A percentile compares a stretch with the other conserved stretches of the same genome.
phyloP scores from a whole-genome alignment of 1,140 invertebrate genomes.

The Teleopsis dalmanni region DNA sequence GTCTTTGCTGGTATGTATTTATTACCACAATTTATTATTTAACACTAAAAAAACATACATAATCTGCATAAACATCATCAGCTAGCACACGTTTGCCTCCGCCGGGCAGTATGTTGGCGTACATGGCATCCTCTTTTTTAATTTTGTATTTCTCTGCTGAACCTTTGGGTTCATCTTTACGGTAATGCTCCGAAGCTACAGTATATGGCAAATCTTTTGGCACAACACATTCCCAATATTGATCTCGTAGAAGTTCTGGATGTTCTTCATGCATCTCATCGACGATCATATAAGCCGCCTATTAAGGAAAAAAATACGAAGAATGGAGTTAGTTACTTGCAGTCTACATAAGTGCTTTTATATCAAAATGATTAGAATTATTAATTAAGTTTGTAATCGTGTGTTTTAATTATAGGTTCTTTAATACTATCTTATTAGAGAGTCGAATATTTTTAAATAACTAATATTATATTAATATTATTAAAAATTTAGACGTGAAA shows the following conservation, averaged over 20 bases:
- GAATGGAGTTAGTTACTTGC: too few relatives aligned
- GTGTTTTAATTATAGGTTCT: too few relatives aligned
- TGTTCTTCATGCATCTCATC: conserved; percentile 88
- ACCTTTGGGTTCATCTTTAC: conserved; percentile 70
- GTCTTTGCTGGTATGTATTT: too few relatives aligned
- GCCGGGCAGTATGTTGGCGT: conserved; percentile 60
- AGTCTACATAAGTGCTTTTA: too few relatives aligned
- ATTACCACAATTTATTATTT: neutral
- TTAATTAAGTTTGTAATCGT: too few relatives aligned
- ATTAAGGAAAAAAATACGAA: conserved; percentile 21
- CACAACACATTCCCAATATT: conserved; percentile 86
- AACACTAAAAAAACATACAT: conserved; percentile 54
- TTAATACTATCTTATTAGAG: too few relatives aligned
- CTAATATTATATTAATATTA: too few relatives aligned
- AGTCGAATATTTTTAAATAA: too few relatives aligned
- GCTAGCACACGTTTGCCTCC: conserved; percentile 50
- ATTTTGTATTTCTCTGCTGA: conserved; percentile 78
- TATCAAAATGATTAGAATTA: too few relatives aligned
- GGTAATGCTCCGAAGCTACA: conserved; percentile 73
- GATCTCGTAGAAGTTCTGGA: conserved; percentile 77
- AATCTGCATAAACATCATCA: conserved; percentile 79
- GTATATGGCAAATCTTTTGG: conserved; percentile 81
- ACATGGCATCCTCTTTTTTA: conserved; percentile 71
- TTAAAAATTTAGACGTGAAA: too few relatives aligned
- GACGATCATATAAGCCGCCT: conserved; percentile 85